Base-by-base conservation (phyloP, 1,140 invertebrate genomes). In the Scaptomyza pallida region DNA sequence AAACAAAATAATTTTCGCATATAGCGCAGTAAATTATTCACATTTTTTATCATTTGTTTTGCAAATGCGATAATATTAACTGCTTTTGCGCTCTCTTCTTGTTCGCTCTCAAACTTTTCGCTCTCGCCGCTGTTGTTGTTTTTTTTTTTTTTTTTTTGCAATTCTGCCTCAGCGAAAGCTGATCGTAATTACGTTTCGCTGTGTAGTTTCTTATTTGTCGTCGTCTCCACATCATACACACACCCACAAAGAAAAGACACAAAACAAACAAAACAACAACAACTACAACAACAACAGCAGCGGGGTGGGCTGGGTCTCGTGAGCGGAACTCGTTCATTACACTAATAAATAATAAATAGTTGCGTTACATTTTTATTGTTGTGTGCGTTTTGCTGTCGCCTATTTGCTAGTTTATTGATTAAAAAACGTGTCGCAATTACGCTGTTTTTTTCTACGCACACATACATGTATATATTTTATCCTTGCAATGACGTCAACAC, bases 401-500 rank as follows among this genome's bases (percentile, higher is more conserved):
- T n/a, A n/a, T n/a, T 37, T 44, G 37, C n/a, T 23, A 21, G 23
- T 6, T 37, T 71, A 70, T 81, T 81, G 60, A 80, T 75, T 78
- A 55, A 50, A n/a, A 63, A 71, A 45, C 65, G 51, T 78, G 41
- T 48, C 64, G 77, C 64, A 76, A 76, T 85, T 67, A 56, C n/a
- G 57, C 16, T 41, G 17, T 37, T 37, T 37, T n/a, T 37, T n/a
- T 5, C n/a, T n/a, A n/a, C n/a, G 6, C 26, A 26, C 33, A 35
- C 33, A 35, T 30, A 30, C 9, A 23, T 12, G 33, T 17, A 41
- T 30, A 8, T 35, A 5, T 62, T 9, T 65, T 73, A 59, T 75
- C 62, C 48, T 50, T 67, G 64, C 45, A 65, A 86, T 88, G 82
- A 80, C 81, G 80, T 85, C 81, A 81, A 75, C 56, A 3, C 40